phyloP scores from a whole-genome alignment of 2,797 vertebrate genomes.

The Eupleurogrammus muticus region DNA sequence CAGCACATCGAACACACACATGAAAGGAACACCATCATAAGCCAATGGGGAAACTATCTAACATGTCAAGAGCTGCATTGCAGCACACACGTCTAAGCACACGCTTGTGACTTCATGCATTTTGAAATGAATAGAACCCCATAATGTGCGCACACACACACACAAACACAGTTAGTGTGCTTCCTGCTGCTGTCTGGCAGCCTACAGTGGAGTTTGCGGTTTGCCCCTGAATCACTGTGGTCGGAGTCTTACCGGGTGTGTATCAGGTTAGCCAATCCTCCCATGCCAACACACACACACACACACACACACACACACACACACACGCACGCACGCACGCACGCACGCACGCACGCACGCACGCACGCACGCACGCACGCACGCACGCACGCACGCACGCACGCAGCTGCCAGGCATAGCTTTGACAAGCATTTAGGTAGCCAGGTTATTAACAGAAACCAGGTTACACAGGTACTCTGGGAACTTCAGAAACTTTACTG shows the following conservation, averaged over 20 bases:
- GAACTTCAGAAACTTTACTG: background rate
- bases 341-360: conserved; percentile 3
- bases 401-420: conserved; percentile 16
- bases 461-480: conserved; percentile 35
- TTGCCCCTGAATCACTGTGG: conserved; percentile 60
- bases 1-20: background rate
- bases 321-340: conserved; percentile 15
- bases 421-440: conserved; percentile 23
- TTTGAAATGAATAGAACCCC: no score
- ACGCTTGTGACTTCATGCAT: no score
- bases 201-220: conserved; percentile 49
- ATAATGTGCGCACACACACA: background rate
- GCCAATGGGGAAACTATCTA: no score
- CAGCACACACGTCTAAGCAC: no score
- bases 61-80: no score
- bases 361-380: background rate
- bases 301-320: conserved; percentile 24
- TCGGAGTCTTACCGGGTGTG: conserved; percentile 46
- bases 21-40: no score
- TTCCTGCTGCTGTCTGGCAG: conserved; percentile 60
- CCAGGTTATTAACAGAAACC: conserved; percentile 37
- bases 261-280: conserved; percentile 52
- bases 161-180: conserved; percentile 23
- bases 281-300: conserved; percentile 42
- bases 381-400: background rate